These are phyloP conservation scores for Anguilla pacifica DNA, from an alignment of 2,797 vertebrate genomes.

Conservation along the genomic window DNA sequence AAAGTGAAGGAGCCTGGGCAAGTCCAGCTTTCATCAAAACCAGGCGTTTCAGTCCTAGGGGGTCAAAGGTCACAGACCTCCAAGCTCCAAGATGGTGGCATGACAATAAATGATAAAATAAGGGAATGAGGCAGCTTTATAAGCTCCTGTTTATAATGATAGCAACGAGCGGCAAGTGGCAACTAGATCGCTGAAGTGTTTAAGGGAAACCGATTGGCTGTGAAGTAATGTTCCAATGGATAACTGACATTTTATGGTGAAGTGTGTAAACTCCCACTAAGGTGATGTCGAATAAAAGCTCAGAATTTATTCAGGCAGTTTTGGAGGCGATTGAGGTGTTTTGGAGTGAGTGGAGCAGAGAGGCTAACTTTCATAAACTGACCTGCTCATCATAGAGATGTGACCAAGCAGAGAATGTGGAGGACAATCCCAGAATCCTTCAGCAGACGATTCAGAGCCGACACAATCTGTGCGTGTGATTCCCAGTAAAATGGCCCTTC, in stretches of 20 bases:
- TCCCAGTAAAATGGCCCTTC: not conserved
- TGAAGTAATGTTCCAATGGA: not conserved
- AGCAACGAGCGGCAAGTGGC: not conserved
- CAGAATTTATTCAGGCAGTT: not conserved
- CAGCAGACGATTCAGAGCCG: not conserved
- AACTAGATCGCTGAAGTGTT: not conserved
- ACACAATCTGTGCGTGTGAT: not conserved
- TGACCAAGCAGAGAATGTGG: not conserved
- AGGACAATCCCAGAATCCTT: not conserved
- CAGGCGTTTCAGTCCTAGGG: not conserved
- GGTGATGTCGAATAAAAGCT: not conserved
- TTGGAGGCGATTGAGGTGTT: not conserved
- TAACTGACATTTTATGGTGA: not conserved
- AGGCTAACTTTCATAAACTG: not conserved
- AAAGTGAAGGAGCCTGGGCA: not conserved
- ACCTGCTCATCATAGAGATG: not conserved
- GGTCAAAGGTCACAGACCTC: not conserved
- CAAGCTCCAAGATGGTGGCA: not conserved
- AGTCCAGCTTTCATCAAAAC: not conserved
- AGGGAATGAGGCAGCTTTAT: not conserved
- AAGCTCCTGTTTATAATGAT: too few species aligned
- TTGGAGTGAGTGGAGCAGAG: not conserved
- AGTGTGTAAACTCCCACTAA: not conserved
- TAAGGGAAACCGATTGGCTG: not conserved
- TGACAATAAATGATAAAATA: not conserved